Percentiles rank a stretch among this genome's conserved stretches.
Evolutionary conservation across 1,140 invertebrate species (phyloP).

Genomic region (Pristionchus pacificus): DNA sequence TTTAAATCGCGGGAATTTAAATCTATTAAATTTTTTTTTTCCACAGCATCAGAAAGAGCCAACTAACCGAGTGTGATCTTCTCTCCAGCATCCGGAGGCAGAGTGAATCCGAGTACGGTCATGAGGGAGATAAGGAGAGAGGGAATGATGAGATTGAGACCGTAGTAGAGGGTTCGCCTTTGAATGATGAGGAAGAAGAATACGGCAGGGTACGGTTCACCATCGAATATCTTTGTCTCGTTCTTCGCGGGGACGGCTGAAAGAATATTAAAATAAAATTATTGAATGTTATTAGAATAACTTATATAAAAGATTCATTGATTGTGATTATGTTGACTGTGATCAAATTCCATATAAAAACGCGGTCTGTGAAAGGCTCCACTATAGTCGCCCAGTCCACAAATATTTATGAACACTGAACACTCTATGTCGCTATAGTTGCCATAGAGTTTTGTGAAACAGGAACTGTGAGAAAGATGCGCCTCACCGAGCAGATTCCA

Average conservation of each 20-base stretch:
- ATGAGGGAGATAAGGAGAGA: slow-evolving; percentile 97
- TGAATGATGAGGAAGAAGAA: slow-evolving; percentile 95
- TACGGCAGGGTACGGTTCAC: slow-evolving; percentile 67
- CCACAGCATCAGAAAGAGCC: neutral
- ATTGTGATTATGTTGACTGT: too few species aligned
- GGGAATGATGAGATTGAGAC: slow-evolving; percentile 95
- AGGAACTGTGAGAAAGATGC: too few species aligned
- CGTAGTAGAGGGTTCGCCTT: slow-evolving; percentile 95
- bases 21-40: too few species aligned
- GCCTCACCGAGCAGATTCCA: slow-evolving; percentile 40
- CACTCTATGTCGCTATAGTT: too few species aligned
- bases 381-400: too few species aligned
- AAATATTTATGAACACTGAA: too few species aligned
- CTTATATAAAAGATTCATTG: too few species aligned
- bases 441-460: too few species aligned
- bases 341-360: too few species aligned
- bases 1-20: too few species aligned
- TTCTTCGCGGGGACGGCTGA: slow-evolving; percentile 31
- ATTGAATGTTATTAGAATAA: too few species aligned
- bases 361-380: too few species aligned
- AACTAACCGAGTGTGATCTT: slow-evolving; percentile 83
- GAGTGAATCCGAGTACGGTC: slow-evolving; percentile 93
- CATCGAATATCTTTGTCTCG: slow-evolving; percentile 34
- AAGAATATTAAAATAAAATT: neutral
- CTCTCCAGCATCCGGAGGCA: slow-evolving; percentile 97